Evolutionary conservation across 2,113 vertebrate genomes (phyloP).

Genomic region (Anser brachyrhynchus): DNA sequence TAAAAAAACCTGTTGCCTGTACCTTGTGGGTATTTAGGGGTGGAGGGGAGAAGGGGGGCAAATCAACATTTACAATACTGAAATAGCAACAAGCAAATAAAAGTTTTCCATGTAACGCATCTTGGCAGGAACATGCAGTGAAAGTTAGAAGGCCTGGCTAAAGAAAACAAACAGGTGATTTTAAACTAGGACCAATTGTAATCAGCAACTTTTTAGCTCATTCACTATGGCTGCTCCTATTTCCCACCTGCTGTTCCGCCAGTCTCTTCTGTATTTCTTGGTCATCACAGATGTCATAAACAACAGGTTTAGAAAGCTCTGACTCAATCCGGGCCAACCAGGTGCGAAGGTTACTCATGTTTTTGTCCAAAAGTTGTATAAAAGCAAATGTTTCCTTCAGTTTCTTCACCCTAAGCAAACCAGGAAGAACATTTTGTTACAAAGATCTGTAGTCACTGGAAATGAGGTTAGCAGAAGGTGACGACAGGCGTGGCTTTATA

Average conservation of each 20-base stretch:
- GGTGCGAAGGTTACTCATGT: conserved; percentile 93
- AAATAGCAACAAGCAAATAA: conserved; percentile 7
- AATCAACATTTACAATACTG: neutral
- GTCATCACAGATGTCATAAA: conserved; percentile 88
- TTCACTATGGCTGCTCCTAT: neutral
- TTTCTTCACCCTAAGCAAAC: conserved; percentile 88
- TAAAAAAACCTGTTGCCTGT: neutral
- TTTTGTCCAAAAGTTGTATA: conserved; percentile 92
- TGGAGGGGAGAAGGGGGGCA: neutral
- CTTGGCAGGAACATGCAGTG: neutral
- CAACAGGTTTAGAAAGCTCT: conserved; percentile 89
- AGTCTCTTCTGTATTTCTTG: conserved; percentile 96
- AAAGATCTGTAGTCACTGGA: conserved; percentile 8
- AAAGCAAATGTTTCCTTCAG: conserved; percentile 93
- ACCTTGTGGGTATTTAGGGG: neutral
- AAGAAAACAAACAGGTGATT: neutral
- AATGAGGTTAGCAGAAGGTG: neutral
- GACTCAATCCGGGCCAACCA: conserved; percentile 93
- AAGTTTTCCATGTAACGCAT: neutral
- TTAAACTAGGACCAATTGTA: neutral
- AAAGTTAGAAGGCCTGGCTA: neutral
- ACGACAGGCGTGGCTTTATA: neutral
- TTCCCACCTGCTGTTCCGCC: conserved; percentile 90
- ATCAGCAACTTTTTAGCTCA: neutral
- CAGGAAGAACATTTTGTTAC: conserved; percentile 42